Conservation (phyloP, 2,113 vertebrate species). For the Apistogramma diplotaenia region DNA sequence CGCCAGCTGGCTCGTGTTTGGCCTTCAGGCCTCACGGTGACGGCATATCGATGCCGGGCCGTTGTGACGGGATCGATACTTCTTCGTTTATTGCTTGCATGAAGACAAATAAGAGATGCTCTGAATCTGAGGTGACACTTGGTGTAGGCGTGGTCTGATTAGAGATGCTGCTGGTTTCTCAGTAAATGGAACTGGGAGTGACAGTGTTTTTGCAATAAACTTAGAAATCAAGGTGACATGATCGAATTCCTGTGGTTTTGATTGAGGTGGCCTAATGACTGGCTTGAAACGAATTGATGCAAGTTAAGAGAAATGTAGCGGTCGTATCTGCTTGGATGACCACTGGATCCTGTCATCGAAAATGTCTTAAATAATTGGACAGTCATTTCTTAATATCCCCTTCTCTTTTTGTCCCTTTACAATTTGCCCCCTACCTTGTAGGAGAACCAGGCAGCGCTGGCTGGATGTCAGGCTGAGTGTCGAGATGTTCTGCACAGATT, state of each 20-base stretch:
- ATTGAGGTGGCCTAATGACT: background rate
- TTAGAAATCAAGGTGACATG: background rate
- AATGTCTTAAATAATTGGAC: background rate
- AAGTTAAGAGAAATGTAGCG: background rate
- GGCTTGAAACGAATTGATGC: background rate
- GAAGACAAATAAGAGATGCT: conserved; percentile 19
- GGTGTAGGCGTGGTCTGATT: conserved; percentile 8
- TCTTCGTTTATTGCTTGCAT: conserved; percentile 9
- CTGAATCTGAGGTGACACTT: conserved; percentile 15
- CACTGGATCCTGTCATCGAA: background rate
- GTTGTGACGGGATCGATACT: conserved; percentile 21
- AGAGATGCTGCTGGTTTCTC: conserved; percentile 13
- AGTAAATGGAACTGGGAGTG: conserved; percentile 13
- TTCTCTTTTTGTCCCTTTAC: background rate
- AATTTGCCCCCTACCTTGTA: conserved; percentile 59
- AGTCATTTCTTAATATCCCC: background rate
- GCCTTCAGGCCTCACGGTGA: conserved; percentile 37
- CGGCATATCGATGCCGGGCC: conserved; percentile 18
- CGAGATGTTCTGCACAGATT: conserved; percentile 86
- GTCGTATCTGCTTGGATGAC: conserved; percentile 1
- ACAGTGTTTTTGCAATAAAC: background rate
- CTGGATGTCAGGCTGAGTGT: conserved; percentile 82
- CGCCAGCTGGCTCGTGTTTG: conserved; percentile 40
- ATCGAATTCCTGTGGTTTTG: background rate
- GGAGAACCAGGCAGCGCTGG: conserved; percentile 85